These are phyloP conservation scores for Drosophila persimilis DNA, from an alignment of 1,140 invertebrate species.

Conservation along the genomic window DNA sequence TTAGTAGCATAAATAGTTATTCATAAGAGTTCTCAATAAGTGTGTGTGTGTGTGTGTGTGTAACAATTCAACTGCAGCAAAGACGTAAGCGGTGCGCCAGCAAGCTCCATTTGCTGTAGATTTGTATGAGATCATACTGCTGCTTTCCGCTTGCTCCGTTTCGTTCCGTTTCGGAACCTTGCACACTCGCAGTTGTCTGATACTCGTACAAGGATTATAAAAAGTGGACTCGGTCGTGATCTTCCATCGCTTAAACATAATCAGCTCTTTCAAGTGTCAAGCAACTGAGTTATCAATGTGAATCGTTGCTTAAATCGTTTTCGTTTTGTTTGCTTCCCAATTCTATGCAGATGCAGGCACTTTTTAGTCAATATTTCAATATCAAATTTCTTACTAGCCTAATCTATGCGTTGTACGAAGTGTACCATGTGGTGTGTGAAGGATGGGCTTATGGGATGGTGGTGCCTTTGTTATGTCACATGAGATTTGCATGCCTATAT, in stretches of 20 bases:
- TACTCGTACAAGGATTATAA: slow-evolving; percentile 17
- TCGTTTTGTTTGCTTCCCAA: slow-evolving; percentile 43
- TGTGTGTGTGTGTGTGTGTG: slow-evolving; percentile 20
- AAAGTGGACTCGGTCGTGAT: slow-evolving; percentile 27
- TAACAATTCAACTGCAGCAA: slow-evolving; percentile 53
- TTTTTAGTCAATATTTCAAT: slow-evolving; percentile 90
- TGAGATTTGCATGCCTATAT: slow-evolving; percentile 53
- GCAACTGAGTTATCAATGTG: slow-evolving; percentile 10
- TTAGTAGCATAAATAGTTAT: slow-evolving; percentile 78
- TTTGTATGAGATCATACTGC: slow-evolving; percentile 71
- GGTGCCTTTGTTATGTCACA: slow-evolving; percentile 44
- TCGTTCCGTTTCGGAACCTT: not conserved
- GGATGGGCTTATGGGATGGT: slow-evolving; percentile 23
- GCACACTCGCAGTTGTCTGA: slow-evolving; percentile 1
- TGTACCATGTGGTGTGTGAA: slow-evolving; percentile 18
- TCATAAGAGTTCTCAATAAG: slow-evolving; percentile 53
- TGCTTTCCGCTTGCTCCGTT: slow-evolving; percentile 16
- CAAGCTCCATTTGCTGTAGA: slow-evolving; percentile 46
- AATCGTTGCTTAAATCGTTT: slow-evolving; percentile 33
- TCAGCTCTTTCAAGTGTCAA: slow-evolving; percentile 47
- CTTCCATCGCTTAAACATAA: slow-evolving; percentile 39
- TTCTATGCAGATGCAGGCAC: slow-evolving; percentile 84
- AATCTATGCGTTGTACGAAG: slow-evolving; percentile 29
- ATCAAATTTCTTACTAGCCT: slow-evolving; percentile 85
- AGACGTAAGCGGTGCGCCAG: slow-evolving; percentile 20